phyloP scores from a whole-genome alignment of 2,797 vertebrate species.

The Paguma larvata region DNA sequence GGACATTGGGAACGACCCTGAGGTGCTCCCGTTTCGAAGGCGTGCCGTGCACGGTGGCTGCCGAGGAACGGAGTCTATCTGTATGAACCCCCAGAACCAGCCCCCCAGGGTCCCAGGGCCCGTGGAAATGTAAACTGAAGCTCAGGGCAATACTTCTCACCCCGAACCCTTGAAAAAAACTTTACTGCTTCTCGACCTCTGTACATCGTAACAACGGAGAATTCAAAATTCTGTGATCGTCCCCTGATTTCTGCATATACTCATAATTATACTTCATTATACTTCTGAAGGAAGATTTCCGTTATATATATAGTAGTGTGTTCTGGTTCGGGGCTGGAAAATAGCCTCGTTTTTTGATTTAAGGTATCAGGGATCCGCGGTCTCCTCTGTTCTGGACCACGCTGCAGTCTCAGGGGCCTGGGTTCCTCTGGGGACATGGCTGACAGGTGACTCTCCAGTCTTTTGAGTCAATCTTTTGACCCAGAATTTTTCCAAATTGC shows the following conservation, averaged over 20 bases:
- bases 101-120: neutral
- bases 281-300: neutral
- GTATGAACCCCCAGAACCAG: too few species aligned
- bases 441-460: neutral
- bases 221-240: neutral
- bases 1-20: accelerated
- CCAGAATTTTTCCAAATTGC: neutral
- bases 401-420: neutral
- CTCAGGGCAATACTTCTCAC: neutral
- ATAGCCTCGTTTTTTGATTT: neutral
- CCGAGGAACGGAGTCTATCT: neutral
- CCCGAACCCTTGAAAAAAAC: neutral
- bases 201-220: neutral
- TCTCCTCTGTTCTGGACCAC: neutral
- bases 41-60: neutral
- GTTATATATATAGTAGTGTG: neutral
- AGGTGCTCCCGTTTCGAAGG: neutral
- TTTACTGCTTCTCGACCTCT: neutral
- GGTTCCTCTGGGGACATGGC: neutral
- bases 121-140: neutral
- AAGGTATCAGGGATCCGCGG: accelerated
- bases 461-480: neutral
- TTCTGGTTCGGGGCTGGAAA: neutral
- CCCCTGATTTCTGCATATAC: neutral
- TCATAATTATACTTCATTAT: neutral